Percentiles rank a stretch among this genome's conserved stretches.
Conservation (phyloP, 2,797 vertebrate genomes). For the Anguilla marmorata region DNA sequence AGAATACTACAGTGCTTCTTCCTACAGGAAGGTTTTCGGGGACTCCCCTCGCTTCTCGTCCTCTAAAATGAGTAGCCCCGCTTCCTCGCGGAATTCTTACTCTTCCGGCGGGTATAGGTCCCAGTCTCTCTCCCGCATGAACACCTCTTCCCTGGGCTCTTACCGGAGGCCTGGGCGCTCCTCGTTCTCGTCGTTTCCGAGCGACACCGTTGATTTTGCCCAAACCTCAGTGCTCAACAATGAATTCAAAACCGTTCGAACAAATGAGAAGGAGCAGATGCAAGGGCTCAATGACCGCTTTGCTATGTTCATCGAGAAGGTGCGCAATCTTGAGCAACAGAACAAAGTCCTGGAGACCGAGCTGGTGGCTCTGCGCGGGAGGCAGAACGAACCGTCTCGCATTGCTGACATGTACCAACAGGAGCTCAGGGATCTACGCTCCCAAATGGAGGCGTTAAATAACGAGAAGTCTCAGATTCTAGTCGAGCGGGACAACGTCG, state of each 20-base stretch:
- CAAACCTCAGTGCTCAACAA: conserved; percentile 80
- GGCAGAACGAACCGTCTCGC: conserved; percentile 82
- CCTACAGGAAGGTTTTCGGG: conserved; percentile 87
- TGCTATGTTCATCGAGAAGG: conserved; percentile 91
- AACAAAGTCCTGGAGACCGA: conserved; percentile 88
- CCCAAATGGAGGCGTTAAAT: conserved; percentile 83
- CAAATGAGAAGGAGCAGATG: conserved; percentile 92
- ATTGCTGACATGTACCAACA: conserved; percentile 86
- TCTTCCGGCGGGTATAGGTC: conserved; percentile 69
- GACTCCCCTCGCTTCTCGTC: conserved; percentile 80
- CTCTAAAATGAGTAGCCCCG: conserved; percentile 62
- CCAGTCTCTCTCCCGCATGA: conserved; percentile 70
- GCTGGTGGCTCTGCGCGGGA: conserved; percentile 80
- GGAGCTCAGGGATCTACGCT: conserved; percentile 87
- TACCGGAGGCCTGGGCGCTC: conserved; percentile 54
- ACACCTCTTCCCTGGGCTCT: conserved; percentile 59
- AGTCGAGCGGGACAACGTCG: conserved; percentile 81
- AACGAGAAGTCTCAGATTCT: conserved; percentile 83
- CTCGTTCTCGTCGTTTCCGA: conserved; percentile 59
- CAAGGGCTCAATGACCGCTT: conserved; percentile 95
- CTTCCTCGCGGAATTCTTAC: conserved; percentile 53
- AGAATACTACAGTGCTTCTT: conserved; percentile 80
- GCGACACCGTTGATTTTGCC: conserved; percentile 78
- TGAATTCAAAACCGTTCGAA: conserved; percentile 86
- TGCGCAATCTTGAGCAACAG: conserved; percentile 90